phyloP scores from a whole-genome alignment of 2,888 invertebrate species.

The Nomada goodeniana region DNA sequence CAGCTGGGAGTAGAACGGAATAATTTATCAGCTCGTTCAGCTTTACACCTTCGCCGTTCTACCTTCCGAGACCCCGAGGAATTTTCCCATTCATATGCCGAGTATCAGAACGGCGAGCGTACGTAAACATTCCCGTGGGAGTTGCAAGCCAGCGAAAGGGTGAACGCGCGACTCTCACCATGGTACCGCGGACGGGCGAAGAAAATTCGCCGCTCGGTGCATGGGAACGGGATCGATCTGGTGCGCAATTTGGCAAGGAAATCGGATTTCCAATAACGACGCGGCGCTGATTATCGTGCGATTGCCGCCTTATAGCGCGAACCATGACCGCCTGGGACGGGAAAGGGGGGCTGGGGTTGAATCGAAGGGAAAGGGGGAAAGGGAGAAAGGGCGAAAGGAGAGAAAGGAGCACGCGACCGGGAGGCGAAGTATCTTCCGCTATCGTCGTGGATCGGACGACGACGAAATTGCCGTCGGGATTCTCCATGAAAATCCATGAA shows the following conservation, averaged over 20 bases:
- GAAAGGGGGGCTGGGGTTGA: neutral
- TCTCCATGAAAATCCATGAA: constrained; percentile 64
- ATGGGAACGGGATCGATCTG: constrained; percentile 66
- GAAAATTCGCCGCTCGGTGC: constrained; percentile 60
- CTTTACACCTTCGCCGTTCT: too few species aligned
- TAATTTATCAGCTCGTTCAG: too few species aligned
- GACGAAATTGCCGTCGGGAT: constrained; percentile 46
- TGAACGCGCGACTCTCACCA: too few species aligned
- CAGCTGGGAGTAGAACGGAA: too few species aligned
- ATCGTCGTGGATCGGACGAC: neutral
- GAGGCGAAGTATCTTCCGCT: constrained; percentile 34
- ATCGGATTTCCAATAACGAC: constrained; percentile 72
- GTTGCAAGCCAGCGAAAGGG: neutral
- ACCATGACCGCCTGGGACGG: constrained; percentile 3
- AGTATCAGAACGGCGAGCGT: neutral
- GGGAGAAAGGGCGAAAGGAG: constrained; percentile 8
- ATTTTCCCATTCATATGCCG: constrained; percentile 21
- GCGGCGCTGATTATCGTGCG: constrained; percentile 71
- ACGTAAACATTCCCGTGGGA: constrained; percentile 39
- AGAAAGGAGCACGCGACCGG: neutral
- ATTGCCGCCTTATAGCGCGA: constrained; percentile 64
- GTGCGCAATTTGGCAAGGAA: constrained; percentile 68
- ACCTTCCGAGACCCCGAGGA: neutral
- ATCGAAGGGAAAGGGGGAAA: constrained; percentile 32
- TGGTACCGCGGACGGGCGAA: constrained; percentile 24